Conservation (phyloP, 2,797 vertebrate genomes). For the Spinus olivaceus region DNA sequence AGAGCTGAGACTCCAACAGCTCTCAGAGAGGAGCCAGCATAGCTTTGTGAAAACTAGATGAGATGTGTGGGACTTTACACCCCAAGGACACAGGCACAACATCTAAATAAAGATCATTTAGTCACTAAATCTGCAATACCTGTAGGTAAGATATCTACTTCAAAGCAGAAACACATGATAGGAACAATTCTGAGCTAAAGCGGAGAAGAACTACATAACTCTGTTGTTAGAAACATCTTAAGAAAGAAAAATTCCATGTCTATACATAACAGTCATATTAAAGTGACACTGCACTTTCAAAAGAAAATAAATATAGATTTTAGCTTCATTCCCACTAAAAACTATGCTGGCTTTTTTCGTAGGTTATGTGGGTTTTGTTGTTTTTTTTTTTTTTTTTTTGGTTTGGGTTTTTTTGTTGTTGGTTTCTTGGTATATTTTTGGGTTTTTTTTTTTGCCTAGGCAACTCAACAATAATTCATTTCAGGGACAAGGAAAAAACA, state of each 20-base stretch:
- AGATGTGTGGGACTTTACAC: background rate
- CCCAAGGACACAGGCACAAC: background rate
- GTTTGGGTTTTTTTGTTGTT: too few relatives aligned
- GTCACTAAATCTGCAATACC: background rate
- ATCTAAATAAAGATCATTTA: constrained; percentile 5
- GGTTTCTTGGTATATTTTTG: too few relatives aligned
- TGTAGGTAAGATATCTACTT: background rate
- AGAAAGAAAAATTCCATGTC: background rate
- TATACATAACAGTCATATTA: background rate
- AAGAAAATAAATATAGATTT: background rate
- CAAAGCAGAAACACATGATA: background rate
- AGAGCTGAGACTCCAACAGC: background rate
- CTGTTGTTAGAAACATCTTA: background rate
- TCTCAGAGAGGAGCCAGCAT: background rate
- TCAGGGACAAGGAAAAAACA: background rate
- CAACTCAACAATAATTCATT: background rate
- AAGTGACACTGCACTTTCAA: background rate
- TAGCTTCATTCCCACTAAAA: background rate
- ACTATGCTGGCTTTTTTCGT: background rate
- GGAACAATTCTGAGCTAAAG: background rate
- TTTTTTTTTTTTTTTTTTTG: background rate
- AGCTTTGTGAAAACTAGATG: background rate
- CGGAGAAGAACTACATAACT: background rate
- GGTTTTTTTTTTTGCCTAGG: background rate
- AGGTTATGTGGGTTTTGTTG: too few relatives aligned